Percentiles rank a stretch among this genome's conserved stretches.
phyloP scores from a whole-genome alignment of 2,797 vertebrate genomes.

The Pantherophis vulpinus region DNA sequence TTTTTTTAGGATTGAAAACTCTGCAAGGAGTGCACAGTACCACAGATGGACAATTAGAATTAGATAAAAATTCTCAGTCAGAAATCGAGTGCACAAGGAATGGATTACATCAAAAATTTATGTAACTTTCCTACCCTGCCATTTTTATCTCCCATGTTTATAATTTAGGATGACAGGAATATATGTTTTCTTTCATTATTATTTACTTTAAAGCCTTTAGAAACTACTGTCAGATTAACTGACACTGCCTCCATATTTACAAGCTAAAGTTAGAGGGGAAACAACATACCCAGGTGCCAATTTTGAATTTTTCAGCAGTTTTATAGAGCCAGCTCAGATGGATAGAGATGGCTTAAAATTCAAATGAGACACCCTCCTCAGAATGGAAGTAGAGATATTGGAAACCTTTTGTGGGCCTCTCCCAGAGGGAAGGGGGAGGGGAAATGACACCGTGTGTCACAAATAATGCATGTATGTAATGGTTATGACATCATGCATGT shows the following conservation, averaged over 20 bases:
- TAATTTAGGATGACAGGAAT: not conserved
- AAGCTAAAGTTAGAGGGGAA: not conserved
- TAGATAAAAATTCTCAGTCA: not conserved
- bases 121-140: not conserved
- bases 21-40: not conserved
- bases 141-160: not conserved
- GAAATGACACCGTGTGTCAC: not conserved
- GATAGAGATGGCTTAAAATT: not conserved
- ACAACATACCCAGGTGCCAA: not conserved
- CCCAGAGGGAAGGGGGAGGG: not conserved
- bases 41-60: not conserved
- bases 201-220: not conserved
- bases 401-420: not conserved
- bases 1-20: not conserved
- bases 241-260: not conserved
- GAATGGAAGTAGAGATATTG: not conserved
- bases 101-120: not conserved
- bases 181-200: not conserved
- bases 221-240: not conserved
- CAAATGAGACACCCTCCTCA: not conserved
- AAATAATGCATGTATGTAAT: not conserved
- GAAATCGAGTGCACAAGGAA: not conserved
- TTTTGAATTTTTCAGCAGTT: not conserved
- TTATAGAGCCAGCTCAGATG: not conserved
- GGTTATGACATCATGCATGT: not conserved